Base-by-base conservation (phyloP, 92 coral and sea anemone genomes). In the Phenganax marumi region DNA sequence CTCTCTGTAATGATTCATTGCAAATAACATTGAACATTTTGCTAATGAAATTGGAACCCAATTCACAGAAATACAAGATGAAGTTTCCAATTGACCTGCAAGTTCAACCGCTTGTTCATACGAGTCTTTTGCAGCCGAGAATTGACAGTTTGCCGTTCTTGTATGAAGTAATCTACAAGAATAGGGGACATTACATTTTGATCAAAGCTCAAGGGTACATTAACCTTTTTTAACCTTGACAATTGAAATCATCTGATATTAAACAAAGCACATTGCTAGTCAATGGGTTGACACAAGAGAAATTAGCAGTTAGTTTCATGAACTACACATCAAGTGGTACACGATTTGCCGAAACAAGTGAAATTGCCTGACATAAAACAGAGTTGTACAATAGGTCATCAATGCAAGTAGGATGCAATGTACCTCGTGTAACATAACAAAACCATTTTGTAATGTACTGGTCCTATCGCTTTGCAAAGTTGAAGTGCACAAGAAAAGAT, bases 1-100 rank as follows among this genome's bases (percentile, higher is more conserved):
- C 90, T 96, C 97, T 71, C 90, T 91, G 69, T 96, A 96, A 84
- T 96, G 93, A 87, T 97, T 96, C 39, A 96, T 89, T 14, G 99
- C 96, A 92, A 96, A 96, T 74, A 96, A 83, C 80, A 96, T 78
- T 12, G 89, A 87, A 79, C 97, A 93, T 77, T 87, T 90, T 79
- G 89, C 97, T 19, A 93, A 92, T 75, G 88, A 85, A 49, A 96
- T 91, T 9, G 89, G 90, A 56, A 97, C 91, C 81, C 90, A 81
- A 58, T 84, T 89, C 54, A 89, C 90, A 24, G 75, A 75, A 55
- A 43, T 51, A 77, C 86, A 90, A 50, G 92, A 86, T 75, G 68
- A 90, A 56, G 89, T 89, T 12, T 85, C 88, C 80, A 96, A 68
- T 61, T 91, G 91, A 48, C 86, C 86, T 0, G 87, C 88, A 50